Conservation (phyloP, 2,888 invertebrate species). For the Trachelus troglodyta region DNA sequence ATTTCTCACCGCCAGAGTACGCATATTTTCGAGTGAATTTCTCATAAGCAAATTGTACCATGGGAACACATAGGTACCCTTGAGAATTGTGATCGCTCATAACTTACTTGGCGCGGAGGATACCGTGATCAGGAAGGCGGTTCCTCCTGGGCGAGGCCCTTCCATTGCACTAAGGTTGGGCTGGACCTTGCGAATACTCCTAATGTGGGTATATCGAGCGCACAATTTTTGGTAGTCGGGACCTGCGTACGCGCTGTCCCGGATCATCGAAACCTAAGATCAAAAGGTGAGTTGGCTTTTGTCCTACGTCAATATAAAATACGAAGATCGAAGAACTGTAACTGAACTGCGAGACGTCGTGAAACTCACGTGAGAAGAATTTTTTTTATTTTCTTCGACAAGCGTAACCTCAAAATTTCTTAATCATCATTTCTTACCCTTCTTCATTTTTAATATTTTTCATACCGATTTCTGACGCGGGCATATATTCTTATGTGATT, state of each 20-base stretch:
- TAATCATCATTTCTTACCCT: background rate
- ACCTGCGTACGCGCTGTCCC: slow-evolving; percentile 75
- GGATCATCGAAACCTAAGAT: slow-evolving; percentile 42
- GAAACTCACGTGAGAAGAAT: too few relatives aligned
- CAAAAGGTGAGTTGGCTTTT: background rate
- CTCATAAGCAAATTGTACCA: slow-evolving; percentile 33
- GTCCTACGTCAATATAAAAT: background rate
- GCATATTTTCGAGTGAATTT: slow-evolving; percentile 27
- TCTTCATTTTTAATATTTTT: background rate
- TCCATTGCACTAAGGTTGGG: slow-evolving; percentile 77
- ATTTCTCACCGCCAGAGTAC: slow-evolving; percentile 33
- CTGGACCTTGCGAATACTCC: slow-evolving; percentile 72
- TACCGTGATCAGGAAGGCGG: slow-evolving; percentile 78
- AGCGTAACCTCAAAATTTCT: background rate
- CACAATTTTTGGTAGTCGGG: slow-evolving; percentile 74
- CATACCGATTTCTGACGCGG: background rate
- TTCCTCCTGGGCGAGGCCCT: slow-evolving; percentile 73
- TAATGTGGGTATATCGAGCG: slow-evolving; percentile 72
- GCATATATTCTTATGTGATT: background rate
- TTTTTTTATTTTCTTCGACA: background rate
- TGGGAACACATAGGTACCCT: slow-evolving; percentile 26
- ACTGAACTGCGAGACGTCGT: background rate
- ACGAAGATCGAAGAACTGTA: background rate
- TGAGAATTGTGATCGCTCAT: slow-evolving; percentile 28
- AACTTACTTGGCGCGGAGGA: slow-evolving; percentile 82